A percentile compares a stretch with the other conserved stretches of the same genome.
These are phyloP conservation scores for Heliocidaris tuberculata DNA, from an alignment of 35 echinoderm and acorn worm species.

Conservation along the genomic window DNA sequence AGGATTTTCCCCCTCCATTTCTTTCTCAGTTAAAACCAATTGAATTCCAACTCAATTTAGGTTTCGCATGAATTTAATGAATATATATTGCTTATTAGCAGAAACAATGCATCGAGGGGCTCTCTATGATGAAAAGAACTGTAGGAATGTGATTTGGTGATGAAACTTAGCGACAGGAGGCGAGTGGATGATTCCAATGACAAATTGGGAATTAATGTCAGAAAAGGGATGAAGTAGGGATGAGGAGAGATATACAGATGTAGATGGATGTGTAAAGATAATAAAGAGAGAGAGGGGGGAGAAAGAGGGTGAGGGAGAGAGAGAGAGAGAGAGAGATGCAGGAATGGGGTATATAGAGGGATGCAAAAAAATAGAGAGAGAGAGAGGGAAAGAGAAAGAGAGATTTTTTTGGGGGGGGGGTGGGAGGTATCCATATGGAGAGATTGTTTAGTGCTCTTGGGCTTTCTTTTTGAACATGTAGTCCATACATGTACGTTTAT, in stretches of 20 bases:
- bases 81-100: not conserved
- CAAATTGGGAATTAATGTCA: not conserved
- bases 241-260: no score
- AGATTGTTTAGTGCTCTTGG: no score
- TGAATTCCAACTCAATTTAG: not conserved
- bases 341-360: not conserved
- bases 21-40: not conserved
- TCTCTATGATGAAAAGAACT: not conserved
- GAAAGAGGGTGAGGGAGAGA: not conserved
- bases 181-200: not conserved
- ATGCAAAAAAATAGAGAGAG: no score
- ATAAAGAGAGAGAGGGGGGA: no score
- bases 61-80: not conserved
- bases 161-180: not conserved
- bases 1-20: no score
- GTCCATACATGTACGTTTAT: no score
- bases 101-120: not conserved
- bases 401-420: no score
- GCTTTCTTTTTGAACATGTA: no score
- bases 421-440: no score
- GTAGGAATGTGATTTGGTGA: not conserved
- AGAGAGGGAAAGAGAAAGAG: no score
- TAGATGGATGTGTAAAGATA: no score
- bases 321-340: not conserved
- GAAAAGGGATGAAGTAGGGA: not conserved